Base-by-base conservation (phyloP, 2,797 vertebrate species). In the Thamnophis elegans region DNA sequence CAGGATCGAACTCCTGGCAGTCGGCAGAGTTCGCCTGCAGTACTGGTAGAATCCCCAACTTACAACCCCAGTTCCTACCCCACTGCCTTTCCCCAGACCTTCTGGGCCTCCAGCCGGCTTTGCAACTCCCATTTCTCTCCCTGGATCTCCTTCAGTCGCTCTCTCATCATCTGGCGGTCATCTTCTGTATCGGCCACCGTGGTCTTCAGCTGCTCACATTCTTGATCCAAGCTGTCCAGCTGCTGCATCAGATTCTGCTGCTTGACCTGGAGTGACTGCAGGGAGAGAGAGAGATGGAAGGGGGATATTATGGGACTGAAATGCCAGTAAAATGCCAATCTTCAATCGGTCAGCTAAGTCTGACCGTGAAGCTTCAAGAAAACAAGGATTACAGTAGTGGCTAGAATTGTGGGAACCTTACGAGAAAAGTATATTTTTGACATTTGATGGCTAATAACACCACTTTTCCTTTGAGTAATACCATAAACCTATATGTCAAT, bases 211-310 rank as follows among this genome's bases (percentile, higher is more conserved):
- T 98, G 97, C 94, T 98, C 98, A 0, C 97, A 97, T 94, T 99
- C 98, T 95, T 96, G 97, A 60, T 98, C 98, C 6, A 99, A 95
- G 89, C 94, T 93, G 92, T 98, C 97, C 1, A 99, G 95, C 95
- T 98, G 98, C 95, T 98, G 97, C 54, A 98, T 87, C 95, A 99
- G 96, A 60, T 95, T 95, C 22, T 92, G 98, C 94, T 98, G 98
- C 96, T 99, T 99, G 82, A 95, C 96, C 96, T 98, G 98, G 95
- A 98, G 97, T n/a, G 98, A 98, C 99, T 99, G 93, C 12, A 0
- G 11, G 22, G 22, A 28, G 26, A n/a, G 92, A 68, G 65, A 13
- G 92, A 68, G 65, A 13, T 36, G 16, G 20, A 14, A 16, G 92
- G 1, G 11, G 14, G 18, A 0, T 25, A 25, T 4, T 5, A 9